Evolutionary conservation across 2,888 invertebrate species (phyloP).

Genomic region (Zygogramma bicolorata): DNA sequence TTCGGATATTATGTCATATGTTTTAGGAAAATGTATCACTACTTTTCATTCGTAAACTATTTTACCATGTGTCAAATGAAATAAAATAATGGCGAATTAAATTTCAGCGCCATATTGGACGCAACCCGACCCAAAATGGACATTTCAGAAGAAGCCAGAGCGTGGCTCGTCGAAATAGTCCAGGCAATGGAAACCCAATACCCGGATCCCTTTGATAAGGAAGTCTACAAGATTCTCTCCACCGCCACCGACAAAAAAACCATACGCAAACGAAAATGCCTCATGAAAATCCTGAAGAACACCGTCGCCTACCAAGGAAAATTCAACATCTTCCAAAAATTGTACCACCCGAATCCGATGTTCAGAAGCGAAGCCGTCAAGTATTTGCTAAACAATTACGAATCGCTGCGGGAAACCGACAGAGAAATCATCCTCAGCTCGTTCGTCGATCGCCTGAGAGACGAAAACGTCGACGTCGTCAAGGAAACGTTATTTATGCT

Average conservation of each 20-base stretch:
- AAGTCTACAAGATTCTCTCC: slow-evolving; percentile 72
- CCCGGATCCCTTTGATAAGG: slow-evolving; percentile 78
- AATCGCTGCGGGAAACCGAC: slow-evolving; percentile 68
- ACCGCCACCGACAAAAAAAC: slow-evolving; percentile 42
- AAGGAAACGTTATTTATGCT: slow-evolving; percentile 68
- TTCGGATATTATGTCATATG: too few species aligned
- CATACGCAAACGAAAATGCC: slow-evolving; percentile 45
- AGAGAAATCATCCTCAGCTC: slow-evolving; percentile 75
- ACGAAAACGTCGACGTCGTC: slow-evolving; percentile 76
- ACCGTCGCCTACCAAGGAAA: slow-evolving; percentile 50
- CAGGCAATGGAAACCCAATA: slow-evolving; percentile 78
- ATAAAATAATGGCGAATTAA: too few species aligned
- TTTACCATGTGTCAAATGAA: too few species aligned
- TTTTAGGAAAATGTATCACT: too few species aligned
- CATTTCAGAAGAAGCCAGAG: slow-evolving; percentile 47
- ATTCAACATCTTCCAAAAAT: slow-evolving; percentile 73
- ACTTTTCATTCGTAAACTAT: too few species aligned
- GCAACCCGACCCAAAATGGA: slow-evolving; percentile 47
- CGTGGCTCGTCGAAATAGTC: slow-evolving; percentile 66
- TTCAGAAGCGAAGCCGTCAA: slow-evolving; percentile 77
- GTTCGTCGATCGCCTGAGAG: slow-evolving; percentile 75
- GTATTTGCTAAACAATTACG: slow-evolving; percentile 72
- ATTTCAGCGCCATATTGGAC: slow-evolving; percentile 57
- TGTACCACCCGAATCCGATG: slow-evolving; percentile 78
- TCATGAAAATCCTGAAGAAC: slow-evolving; percentile 56